A percentile compares a stretch with the other conserved stretches of the same genome.
Evolutionary conservation across 1,140 invertebrate species (phyloP).

Genomic region (Lasioglossum albipes): DNA sequence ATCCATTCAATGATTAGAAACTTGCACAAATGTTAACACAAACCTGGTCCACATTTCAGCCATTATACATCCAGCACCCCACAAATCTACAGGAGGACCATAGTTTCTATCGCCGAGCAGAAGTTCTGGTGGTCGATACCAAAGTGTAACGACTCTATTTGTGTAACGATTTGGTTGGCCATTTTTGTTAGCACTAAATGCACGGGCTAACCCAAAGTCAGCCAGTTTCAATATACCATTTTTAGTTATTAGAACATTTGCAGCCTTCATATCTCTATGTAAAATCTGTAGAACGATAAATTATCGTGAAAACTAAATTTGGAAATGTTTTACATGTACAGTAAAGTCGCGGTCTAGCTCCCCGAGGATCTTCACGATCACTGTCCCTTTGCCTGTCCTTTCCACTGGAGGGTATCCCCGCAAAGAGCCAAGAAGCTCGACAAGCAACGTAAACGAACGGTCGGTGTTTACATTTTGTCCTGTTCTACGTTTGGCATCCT

Average conservation of each 20-base stretch:
- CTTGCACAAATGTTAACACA: slow-evolving; percentile 75
- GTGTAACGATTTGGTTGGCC: slow-evolving; percentile 95
- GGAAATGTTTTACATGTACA: not conserved
- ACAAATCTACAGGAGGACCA: slow-evolving; percentile 97
- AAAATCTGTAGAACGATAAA: slow-evolving; percentile 83
- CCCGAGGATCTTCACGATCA: too few relatives aligned
- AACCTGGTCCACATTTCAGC: slow-evolving; percentile 98
- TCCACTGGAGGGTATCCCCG: too few relatives aligned
- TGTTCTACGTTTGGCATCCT: too few relatives aligned
- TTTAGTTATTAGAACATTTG: slow-evolving; percentile 98
- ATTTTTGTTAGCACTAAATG: slow-evolving; percentile 94
- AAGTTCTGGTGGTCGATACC: slow-evolving; percentile 97
- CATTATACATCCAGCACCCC: slow-evolving; percentile 99
- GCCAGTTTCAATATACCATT: slow-evolving; percentile 95
- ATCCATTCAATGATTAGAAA: not conserved
- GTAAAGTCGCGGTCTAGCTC: too few relatives aligned
- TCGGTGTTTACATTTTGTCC: too few relatives aligned
- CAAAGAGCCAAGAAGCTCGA: too few relatives aligned
- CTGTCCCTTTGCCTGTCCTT: too few relatives aligned
- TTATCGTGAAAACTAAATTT: not conserved
- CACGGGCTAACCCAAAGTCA: slow-evolving; percentile 95
- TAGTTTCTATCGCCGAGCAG: slow-evolving; percentile 96
- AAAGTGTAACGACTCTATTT: slow-evolving; percentile 98
- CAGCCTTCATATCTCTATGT: slow-evolving; percentile 99
- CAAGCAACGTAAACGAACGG: too few relatives aligned